Evolutionary conservation across 2,113 vertebrate genomes (phyloP).

Genomic region (Delphinapterus leucas): DNA sequence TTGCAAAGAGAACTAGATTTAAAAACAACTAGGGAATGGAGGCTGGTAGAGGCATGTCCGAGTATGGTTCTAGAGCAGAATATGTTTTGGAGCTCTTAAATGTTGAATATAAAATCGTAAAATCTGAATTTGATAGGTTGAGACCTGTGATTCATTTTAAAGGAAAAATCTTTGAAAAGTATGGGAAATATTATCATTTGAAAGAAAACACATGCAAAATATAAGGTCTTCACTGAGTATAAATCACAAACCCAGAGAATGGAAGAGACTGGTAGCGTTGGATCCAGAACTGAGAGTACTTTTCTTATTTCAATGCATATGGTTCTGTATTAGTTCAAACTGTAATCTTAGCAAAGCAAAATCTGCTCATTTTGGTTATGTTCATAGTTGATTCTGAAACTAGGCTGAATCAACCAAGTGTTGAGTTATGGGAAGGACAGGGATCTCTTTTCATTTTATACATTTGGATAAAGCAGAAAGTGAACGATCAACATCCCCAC

Average conservation of each 20-base stretch:
- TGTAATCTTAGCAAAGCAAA: neutral
- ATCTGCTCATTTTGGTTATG: neutral
- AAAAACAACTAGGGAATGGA: neutral
- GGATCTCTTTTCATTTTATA: neutral
- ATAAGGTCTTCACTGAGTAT: neutral
- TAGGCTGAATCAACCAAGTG: neutral
- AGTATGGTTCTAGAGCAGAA: neutral
- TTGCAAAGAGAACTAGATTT: neutral
- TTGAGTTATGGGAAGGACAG: neutral
- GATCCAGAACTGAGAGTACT: neutral
- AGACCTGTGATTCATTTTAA: neutral
- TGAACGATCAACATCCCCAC: neutral
- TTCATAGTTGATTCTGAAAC: neutral
- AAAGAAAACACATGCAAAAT: neutral
- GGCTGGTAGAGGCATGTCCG: neutral
- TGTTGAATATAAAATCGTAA: neutral
- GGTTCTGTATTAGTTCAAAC: neutral
- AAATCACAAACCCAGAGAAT: neutral
- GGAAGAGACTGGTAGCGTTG: neutral
- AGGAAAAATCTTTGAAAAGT: neutral
- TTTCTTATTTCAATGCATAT: neutral
- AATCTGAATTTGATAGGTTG: neutral
- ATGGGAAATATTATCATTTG: neutral
- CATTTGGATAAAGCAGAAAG: neutral
- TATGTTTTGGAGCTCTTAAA: neutral